Base-by-base conservation (phyloP, 35 echinoderm and acorn worm genomes). In the Lytechinus variegatus region DNA sequence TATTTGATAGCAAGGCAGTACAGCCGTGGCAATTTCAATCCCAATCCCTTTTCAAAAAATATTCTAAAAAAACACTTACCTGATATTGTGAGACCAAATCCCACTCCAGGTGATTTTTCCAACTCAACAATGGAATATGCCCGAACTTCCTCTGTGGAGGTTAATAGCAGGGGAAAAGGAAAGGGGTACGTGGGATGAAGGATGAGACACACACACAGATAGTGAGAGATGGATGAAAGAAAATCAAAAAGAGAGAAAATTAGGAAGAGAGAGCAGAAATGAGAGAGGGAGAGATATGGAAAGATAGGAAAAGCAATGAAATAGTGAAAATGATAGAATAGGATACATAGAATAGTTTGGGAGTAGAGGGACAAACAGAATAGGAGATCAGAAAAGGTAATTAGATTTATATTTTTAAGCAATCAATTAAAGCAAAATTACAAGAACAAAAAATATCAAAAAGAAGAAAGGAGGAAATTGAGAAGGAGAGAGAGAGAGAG, bases 1-100 rank as follows among this genome's bases (percentile, higher is more conserved):
- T 44, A 44, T 44, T 44, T 44, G 33, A 27, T 24, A 4, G 19
- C 66, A 79, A 79, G 66, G 66, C 19, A 79, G n/a, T 24, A 24
- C 66, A 79, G n/a, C 19, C 19, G 66, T 27, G 66, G 8, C 19
- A 79, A 79, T 24, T 79, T 79, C n/a, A 24, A 79, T 79, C 66
- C 21, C 19, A 8, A 4, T 24, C n/a, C 66, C 66, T 79, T 44
- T 44, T 79, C 66, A 79, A 58, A 58, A 58, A 56, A 56, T 44
- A 44, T 44, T 44, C 33, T 44, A 0, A 44, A 44, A 71, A 71
- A 79, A 21, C 66, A 79, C 4, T 90, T 96, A 97, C 97, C 98
- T 96, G 98, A 99, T 27, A 99, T 97, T 66, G 98, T 99, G 56
- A 99, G 91, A 33, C 98, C 98, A 94, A 97, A 99, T 24, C 98